Evolutionary conservation across 2,888 invertebrate genomes (phyloP).

Genomic region (Caenorhabditis drosophilae): DNA sequence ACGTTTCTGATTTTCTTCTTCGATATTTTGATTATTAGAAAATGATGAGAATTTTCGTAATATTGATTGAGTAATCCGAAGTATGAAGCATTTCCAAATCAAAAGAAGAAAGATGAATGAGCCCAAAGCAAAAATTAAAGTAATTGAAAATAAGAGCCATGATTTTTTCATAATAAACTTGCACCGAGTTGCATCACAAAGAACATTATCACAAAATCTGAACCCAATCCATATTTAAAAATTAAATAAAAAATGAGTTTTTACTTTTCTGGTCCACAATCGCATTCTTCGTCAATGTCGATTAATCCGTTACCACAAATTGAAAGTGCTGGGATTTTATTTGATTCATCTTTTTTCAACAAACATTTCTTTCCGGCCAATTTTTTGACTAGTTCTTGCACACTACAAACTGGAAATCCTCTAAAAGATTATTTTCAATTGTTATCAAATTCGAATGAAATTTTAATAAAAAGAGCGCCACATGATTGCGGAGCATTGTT

Average conservation of each 20-base stretch:
- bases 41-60: too few relatives aligned
- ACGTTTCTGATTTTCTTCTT: too few relatives aligned
- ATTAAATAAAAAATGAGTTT: slow-evolving; percentile 6
- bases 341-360: slow-evolving; percentile 12
- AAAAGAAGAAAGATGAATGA: slow-evolving; percentile 21
- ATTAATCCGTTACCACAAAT: slow-evolving; percentile 53
- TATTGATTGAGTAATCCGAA: too few relatives aligned
- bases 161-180: slow-evolving; percentile 36
- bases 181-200: slow-evolving; percentile 41
- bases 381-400: slow-evolving; percentile 45
- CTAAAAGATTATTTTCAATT: slow-evolving; percentile 25
- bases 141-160: slow-evolving; percentile 24
- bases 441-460: not conserved
- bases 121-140: slow-evolving; percentile 24
- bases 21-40: too few relatives aligned
- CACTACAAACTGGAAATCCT: slow-evolving; percentile 51
- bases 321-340: slow-evolving; percentile 19
- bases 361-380: slow-evolving; percentile 40
- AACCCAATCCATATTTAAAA: not conserved
- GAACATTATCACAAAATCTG: slow-evolving; percentile 45
- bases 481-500: slow-evolving; percentile 2
- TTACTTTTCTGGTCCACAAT: slow-evolving; percentile 42
- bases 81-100: slow-evolving; percentile 19
- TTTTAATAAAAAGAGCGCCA: not conserved
- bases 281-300: slow-evolving; percentile 50